Evolutionary conservation across 2,888 invertebrate species (phyloP).

Genomic region (Orthosia gothica): DNA sequence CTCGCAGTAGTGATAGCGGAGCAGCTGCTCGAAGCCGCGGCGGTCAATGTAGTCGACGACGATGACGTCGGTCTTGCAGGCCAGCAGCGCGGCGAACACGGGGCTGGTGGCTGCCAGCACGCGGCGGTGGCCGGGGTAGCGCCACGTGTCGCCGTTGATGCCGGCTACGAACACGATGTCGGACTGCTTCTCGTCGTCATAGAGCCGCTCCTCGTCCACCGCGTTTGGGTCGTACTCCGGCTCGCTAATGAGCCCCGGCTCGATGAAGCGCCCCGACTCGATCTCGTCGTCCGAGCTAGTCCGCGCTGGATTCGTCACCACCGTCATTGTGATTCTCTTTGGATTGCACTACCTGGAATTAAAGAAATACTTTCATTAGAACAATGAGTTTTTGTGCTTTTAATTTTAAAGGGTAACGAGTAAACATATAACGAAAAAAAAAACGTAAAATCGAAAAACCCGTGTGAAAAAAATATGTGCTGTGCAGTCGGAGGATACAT

Average conservation of each 20-base stretch:
- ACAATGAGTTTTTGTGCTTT: not conserved
- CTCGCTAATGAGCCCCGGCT: conserved; percentile 36
- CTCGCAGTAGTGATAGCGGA: conserved; percentile 93
- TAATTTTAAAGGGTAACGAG: not conserved
- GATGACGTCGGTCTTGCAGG: conserved; percentile 86
- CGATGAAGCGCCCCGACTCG: conserved; percentile 69
- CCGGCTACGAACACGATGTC: conserved; percentile 93
- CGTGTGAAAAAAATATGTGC: too few relatives aligned
- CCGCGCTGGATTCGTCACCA: conserved; percentile 88
- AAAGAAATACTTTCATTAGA: conserved; percentile 52
- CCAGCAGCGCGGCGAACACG: conserved; percentile 92
- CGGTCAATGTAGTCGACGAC: conserved; percentile 92
- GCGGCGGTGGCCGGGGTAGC: conserved; percentile 93
- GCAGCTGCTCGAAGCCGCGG: conserved; percentile 93
- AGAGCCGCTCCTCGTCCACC: conserved; percentile 81
- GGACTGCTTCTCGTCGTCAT: conserved; percentile 90
- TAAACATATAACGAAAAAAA: not conserved
- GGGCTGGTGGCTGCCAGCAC: conserved; percentile 92
- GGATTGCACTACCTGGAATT: conserved; percentile 77
- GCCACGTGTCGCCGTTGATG: conserved; percentile 92
- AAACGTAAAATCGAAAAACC: too few relatives aligned
- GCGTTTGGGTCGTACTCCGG: conserved; percentile 47
- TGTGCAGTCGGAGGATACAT: too few relatives aligned
- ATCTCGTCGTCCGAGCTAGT: conserved; percentile 81
- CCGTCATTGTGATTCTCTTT: conserved; percentile 82